Percentiles rank a stretch among this genome's conserved stretches.
These are phyloP conservation scores for Cyrtonyx montezumae DNA, from an alignment of 2,113 vertebrate genomes.

Conservation along the genomic window DNA sequence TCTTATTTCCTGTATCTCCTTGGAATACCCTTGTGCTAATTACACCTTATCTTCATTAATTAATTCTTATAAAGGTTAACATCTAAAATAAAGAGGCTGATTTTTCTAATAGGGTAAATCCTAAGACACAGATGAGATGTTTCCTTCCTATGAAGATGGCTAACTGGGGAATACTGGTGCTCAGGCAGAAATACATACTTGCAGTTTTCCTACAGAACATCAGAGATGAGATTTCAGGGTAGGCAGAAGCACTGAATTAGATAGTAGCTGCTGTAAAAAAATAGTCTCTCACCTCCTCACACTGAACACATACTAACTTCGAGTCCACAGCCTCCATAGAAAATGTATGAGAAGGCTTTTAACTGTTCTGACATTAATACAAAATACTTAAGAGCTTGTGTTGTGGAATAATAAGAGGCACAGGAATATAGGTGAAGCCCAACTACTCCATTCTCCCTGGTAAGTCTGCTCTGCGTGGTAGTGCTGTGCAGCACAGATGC, in stretches of 20 bases:
- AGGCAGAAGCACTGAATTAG: neutral
- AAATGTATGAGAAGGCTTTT: neutral
- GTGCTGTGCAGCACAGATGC: neutral
- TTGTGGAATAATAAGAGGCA: accelerated
- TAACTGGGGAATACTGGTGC: accelerated
- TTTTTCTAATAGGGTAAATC: neutral
- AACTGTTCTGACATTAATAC: neutral
- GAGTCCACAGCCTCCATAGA: neutral
- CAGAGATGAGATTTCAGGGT: neutral
- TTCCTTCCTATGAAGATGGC: neutral
- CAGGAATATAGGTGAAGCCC: neutral
- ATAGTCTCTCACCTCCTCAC: neutral
- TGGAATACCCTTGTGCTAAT: neutral
- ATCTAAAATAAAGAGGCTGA: neutral
- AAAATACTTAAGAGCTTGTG: neutral
- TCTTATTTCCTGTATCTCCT: neutral
- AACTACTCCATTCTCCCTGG: neutral
- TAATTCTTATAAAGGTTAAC: neutral
- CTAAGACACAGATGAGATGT: neutral
- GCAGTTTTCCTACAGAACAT: neutral
- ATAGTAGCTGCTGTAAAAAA: neutral
- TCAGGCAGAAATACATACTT: neutral
- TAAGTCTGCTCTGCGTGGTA: neutral
- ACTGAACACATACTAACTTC: neutral
- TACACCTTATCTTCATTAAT: neutral